These are phyloP conservation scores for Catajapyx aquilonaris DNA, from an alignment of 1,140 invertebrate species.

Conservation along the genomic window DNA sequence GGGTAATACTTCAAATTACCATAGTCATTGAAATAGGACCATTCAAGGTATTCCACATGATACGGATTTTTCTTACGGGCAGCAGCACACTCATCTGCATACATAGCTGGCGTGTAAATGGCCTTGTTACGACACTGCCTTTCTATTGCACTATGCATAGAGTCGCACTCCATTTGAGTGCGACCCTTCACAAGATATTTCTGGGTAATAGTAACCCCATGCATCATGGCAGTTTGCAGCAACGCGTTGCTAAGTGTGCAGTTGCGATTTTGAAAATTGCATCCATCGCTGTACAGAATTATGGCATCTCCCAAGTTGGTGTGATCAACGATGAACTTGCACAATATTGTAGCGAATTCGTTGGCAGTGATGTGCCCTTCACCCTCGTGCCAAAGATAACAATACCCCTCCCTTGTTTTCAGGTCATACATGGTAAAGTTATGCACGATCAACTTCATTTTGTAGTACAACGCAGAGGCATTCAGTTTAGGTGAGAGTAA, in stretches of 20 bases:
- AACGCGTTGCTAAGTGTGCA: conserved; percentile 1
- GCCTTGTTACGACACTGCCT: background rate
- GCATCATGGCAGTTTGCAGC: background rate
- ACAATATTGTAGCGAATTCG: conserved; percentile 4
- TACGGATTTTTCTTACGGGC: background rate
- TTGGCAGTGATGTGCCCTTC: conserved; percentile 5
- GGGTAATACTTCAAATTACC: background rate
- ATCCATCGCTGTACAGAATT: conserved; percentile 8
- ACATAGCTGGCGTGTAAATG: background rate
- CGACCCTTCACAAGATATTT: background rate
- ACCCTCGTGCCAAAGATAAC: conserved; percentile 9
- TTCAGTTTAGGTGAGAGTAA: background rate
- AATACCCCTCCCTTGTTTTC: conserved; percentile 5
- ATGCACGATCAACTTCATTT: conserved; percentile 8
- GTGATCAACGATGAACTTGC: background rate
- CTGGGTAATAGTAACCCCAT: background rate
- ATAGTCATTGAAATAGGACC: background rate
- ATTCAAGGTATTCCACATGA: background rate
- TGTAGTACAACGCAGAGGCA: conserved; percentile 4
- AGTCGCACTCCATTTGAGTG: background rate
- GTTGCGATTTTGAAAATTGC: conserved; percentile 7
- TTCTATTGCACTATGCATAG: background rate
- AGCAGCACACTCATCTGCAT: background rate
- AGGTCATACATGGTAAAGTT: conserved; percentile 10
- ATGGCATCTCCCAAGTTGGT: background rate